phyloP scores from a whole-genome alignment of 2,888 invertebrate genomes.

The Therioaphis trifolii region DNA sequence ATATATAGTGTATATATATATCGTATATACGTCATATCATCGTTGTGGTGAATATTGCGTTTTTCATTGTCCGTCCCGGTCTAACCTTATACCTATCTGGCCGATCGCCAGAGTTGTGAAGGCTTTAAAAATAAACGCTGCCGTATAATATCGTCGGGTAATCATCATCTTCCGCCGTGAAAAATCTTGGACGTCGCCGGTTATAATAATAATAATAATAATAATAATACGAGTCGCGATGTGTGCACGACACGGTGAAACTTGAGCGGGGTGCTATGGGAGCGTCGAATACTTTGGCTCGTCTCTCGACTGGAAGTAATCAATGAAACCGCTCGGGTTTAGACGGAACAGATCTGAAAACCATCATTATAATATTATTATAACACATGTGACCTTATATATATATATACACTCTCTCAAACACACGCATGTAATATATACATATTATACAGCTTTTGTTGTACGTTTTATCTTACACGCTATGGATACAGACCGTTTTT shows the following conservation, averaged over 20 bases:
- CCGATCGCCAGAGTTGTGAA: conserved; percentile 5
- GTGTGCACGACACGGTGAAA: conserved; percentile 18
- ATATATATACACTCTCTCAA: no score
- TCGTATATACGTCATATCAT: no score
- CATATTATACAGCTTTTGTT: no score
- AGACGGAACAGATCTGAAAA: not conserved
- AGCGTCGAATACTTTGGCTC: not conserved
- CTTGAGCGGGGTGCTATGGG: conserved; percentile 19
- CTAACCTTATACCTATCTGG: not conserved
- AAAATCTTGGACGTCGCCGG: not conserved
- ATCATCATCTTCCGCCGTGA: not conserved
- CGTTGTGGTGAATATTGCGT: not conserved
- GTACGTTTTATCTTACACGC: not conserved
- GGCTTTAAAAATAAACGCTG: conserved; percentile 10
- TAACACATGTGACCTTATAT: not conserved
- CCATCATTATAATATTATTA: not conserved
- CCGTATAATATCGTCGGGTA: not conserved
- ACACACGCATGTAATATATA: not conserved
- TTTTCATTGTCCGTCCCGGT: not conserved
- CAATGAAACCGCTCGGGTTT: not conserved
- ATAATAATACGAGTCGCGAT: not conserved
- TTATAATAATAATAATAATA: not conserved
- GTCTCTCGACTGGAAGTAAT: conserved; percentile 44
- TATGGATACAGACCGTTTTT: not conserved
- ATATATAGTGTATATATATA: no score